phyloP scores from a whole-genome alignment of 2,888 invertebrate species.

The Busseola fusca region DNA sequence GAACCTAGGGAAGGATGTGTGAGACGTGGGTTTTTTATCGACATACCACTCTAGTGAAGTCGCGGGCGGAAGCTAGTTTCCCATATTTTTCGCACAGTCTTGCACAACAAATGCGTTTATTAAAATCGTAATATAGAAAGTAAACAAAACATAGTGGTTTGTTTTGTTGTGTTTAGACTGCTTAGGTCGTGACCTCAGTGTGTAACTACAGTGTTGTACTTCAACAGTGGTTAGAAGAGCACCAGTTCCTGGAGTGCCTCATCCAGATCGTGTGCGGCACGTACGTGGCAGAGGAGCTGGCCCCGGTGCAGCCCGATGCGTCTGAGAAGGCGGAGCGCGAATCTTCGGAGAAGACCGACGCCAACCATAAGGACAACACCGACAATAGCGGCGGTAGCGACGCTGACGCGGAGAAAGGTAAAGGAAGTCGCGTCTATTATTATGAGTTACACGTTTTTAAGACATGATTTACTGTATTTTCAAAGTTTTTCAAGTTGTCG shows the following conservation, averaged over 20 bases:
- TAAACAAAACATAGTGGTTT: background rate
- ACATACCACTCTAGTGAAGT: background rate
- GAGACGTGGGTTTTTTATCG: background rate
- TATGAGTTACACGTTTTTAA: background rate
- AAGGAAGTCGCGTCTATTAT: background rate
- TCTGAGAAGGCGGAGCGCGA: constrained; percentile 70
- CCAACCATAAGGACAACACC: constrained; percentile 60
- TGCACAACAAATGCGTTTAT: background rate
- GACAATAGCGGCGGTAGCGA: constrained; percentile 46
- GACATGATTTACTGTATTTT: background rate
- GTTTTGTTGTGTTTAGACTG: background rate
- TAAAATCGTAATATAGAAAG: background rate
- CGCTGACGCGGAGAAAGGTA: constrained; percentile 30
- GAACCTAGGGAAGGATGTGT: background rate
- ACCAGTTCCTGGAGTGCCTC: constrained; percentile 95
- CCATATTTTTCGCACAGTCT: background rate
- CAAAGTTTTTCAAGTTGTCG: background rate
- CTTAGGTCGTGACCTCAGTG: background rate
- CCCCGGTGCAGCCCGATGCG: constrained; percentile 38
- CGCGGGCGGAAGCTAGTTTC: background rate
- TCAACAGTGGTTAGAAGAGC: constrained; percentile 96
- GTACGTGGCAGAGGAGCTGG: constrained; percentile 74
- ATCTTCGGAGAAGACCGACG: constrained; percentile 68
- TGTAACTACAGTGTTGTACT: background rate
- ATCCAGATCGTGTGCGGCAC: constrained; percentile 89